Base-by-base conservation (phyloP, 2,888 invertebrate genomes). In the Drosophila rubida region DNA sequence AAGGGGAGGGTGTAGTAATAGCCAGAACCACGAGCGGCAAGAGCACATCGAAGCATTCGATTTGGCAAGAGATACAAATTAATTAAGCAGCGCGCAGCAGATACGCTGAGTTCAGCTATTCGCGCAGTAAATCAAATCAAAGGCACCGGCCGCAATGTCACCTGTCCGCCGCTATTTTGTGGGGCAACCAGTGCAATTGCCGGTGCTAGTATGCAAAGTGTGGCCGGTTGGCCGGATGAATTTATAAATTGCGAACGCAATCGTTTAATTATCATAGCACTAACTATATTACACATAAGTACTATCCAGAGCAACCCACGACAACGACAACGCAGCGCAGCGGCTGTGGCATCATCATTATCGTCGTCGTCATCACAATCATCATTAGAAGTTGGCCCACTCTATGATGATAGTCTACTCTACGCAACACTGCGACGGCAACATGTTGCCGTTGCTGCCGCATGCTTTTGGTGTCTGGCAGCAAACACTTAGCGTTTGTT, bases 101-200 rank as follows among this genome's bases (percentile, higher is more conserved):
- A 90, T 89, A 90, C 79, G 89, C 88, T 90, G 85, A 89, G 90
- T 90, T 86, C 85, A 89, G 89, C 89, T 89, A 90, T 90, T 89
- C 76, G 78, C 78, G 79, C 89, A 69, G 89, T 90, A 90, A 90
- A 90, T 90, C 90, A 90, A 90, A 87, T 85, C 77, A 82, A 82
- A 75, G 66, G 35, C 16, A 65, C 88, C 82, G 88, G 76, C 64
- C 58, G 79, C 86, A 81, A 75, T 82, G 81, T 78, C 70, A 67
- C 51, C 67, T 87, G 85, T 87, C 81, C 68, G 72, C 46, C n/a
- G 27, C 19, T 41, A 48, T 22, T 30, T 37, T 13, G 37, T 50
- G 50, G 35, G 35, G 50, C 50, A 50, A 23, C 6, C 6, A 25
- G 39, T 50, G 23, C 23, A 11, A 11, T 14, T 27, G 51, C 30